Conservation (phyloP, 2,113 vertebrate genomes). For the Columba janthina region DNA sequence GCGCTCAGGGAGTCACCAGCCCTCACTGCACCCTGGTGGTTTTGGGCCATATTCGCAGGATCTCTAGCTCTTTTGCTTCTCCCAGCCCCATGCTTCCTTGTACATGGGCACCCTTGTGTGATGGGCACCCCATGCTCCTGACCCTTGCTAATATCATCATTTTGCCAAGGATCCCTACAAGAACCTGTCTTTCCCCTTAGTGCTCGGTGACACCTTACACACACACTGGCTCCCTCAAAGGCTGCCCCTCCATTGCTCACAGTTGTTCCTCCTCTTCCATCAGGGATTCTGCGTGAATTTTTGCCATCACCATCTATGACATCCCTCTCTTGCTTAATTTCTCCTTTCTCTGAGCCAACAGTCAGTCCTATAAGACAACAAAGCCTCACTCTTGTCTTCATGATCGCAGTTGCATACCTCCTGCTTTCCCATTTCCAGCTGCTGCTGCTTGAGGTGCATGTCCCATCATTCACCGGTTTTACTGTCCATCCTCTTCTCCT, state of each 20-base stretch:
- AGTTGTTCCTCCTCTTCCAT: background rate
- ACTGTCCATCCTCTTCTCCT: background rate
- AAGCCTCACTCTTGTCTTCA: background rate
- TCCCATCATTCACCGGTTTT: background rate
- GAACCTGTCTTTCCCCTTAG: background rate
- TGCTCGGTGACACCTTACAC: background rate
- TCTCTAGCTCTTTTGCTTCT: background rate
- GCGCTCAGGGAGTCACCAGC: fast-evolving
- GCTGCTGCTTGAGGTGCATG: background rate
- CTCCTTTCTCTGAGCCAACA: background rate
- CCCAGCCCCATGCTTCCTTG: background rate
- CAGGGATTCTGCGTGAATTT: background rate
- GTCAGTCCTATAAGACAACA: background rate
- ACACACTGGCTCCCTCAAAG: background rate
- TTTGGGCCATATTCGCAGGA: background rate
- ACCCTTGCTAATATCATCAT: background rate
- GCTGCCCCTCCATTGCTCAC: background rate
- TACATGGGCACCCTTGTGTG: fast-evolving
- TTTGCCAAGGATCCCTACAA: background rate
- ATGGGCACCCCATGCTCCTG: background rate
- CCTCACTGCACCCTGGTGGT: background rate
- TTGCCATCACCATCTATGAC: background rate
- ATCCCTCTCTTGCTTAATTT: background rate
- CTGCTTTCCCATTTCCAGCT: background rate
- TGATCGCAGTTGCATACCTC: background rate